Evolutionary conservation across 64 coral and sea anemone genomes (phyloP), one percentile per base, ranked within the genome.

Genomic region (Stichodactyla mertensii): DNA sequence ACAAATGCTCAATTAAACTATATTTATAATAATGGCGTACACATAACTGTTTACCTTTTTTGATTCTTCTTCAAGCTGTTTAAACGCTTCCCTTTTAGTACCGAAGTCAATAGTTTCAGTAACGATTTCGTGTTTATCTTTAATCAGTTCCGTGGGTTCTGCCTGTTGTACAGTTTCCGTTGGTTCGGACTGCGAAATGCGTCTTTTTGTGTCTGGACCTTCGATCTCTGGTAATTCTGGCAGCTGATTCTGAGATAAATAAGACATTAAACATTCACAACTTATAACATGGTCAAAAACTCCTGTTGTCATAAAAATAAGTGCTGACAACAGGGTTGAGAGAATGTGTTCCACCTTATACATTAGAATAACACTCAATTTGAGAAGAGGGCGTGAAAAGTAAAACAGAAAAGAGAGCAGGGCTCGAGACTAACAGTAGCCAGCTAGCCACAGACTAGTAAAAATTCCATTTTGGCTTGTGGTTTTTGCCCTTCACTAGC

Each of bases 61-160:
- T 31, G 83, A 85, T 62, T 85, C 55, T 51, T 85, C 54, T 64
- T 85, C 83, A 7, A 85, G 83, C 26, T 85, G 83, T 62, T 64
- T 55, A 23, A 85, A 85, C 9, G 83, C 51, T 51, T 62, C 5
- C 28, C 20, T 52, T 51, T 85, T 85, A 36, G 60, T 55, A 11
- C 55, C 16, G 56, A 61, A 85, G 27, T 85, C 56, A 54, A 56
- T 24, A 58, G 55, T 31, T 23, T 85, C 83, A 11, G 60, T 85
- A 13, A 61, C 55, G 56, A 85, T 64, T 24, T 85, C 60, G 24
- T 55, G 19, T 16, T 62, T 64, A 15, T 85, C 83, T 61, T 81
- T 81, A 2, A 53, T 52, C 6, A 15, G 15, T 54, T 81, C 19
- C 2, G 7, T 55, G 36, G 51, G 78, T 52, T 52, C 53, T 52